Percentiles rank a stretch among this genome's conserved stretches.
Evolutionary conservation across 2,113 vertebrate genomes (phyloP).

Genomic region (Toxotes chatareus): DNA sequence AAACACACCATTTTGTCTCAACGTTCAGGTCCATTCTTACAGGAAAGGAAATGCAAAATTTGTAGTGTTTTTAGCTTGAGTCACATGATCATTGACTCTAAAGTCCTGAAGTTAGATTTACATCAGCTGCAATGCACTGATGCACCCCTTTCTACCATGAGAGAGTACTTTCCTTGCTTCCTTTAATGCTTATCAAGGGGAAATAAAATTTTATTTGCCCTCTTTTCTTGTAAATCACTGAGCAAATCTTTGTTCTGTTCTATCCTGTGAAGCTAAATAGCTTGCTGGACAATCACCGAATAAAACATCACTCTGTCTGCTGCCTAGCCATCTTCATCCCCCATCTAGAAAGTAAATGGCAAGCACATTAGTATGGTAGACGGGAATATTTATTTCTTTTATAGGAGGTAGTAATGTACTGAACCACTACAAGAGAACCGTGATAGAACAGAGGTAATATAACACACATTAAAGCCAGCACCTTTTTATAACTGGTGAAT

Average conservation of each 20-base stretch:
- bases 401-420: constrained; percentile 84
- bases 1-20: background rate
- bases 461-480: constrained; percentile 84
- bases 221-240: constrained; percentile 75
- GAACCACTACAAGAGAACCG: constrained; percentile 74
- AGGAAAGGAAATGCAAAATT: constrained; percentile 11
- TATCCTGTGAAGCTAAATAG: constrained; percentile 68
- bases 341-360: constrained; percentile 82
- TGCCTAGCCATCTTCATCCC: constrained; percentile 69
- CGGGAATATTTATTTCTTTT: constrained; percentile 85
- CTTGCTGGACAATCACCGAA: constrained; percentile 70
- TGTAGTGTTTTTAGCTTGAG: constrained; percentile 9
- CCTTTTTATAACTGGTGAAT: constrained; percentile 81
- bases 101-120: constrained; percentile 50
- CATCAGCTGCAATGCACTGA: constrained; percentile 41
- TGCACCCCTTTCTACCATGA: constrained; percentile 36
- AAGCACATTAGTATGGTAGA: constrained; percentile 84
- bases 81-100: constrained; percentile 3
- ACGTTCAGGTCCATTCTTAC: background rate
- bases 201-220: constrained; percentile 72
- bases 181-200: constrained; percentile 70
- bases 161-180: constrained; percentile 58
- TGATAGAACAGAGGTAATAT: constrained; percentile 83
- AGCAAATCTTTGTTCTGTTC: constrained; percentile 78
- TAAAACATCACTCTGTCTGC: constrained; percentile 70